Conservation (phyloP, 64 coral and sea anemone genomes). For the Actinia equina region DNA sequence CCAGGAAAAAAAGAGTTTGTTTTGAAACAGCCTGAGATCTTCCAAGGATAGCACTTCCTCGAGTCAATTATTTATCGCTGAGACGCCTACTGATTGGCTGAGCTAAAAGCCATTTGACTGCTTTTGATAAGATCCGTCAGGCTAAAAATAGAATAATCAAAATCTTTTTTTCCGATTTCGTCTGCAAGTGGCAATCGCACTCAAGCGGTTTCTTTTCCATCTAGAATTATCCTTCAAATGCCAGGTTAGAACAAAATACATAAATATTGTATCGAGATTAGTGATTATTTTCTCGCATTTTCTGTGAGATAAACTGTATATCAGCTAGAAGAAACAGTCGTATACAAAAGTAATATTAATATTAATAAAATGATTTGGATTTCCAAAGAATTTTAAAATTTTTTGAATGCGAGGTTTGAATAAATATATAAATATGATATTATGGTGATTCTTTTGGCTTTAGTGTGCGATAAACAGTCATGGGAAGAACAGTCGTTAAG, state of each 20-base stretch:
- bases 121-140: slow-evolving; percentile 9
- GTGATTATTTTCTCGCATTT: too few relatives aligned
- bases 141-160: slow-evolving; percentile 5
- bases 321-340: too few relatives aligned
- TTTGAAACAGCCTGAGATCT: not conserved
- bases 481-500: too few relatives aligned
- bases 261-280: too few relatives aligned
- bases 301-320: too few relatives aligned
- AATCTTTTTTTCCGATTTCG: not conserved
- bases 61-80: not conserved
- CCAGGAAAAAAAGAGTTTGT: not conserved
- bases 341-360: too few relatives aligned
- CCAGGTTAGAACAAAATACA: not conserved
- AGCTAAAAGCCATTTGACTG: slow-evolving; percentile 12
- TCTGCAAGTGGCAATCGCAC: not conserved
- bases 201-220: not conserved
- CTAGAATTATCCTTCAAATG: not conserved
- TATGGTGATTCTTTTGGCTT: too few relatives aligned
- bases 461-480: too few relatives aligned
- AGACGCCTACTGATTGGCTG: not conserved
- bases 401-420: too few relatives aligned
- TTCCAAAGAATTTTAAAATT: too few relatives aligned
- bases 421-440: too few relatives aligned
- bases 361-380: too few relatives aligned
- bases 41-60: not conserved